Evolutionary conservation across 2,797 vertebrate species (phyloP).

Genomic region (Acanthis flammea): DNA sequence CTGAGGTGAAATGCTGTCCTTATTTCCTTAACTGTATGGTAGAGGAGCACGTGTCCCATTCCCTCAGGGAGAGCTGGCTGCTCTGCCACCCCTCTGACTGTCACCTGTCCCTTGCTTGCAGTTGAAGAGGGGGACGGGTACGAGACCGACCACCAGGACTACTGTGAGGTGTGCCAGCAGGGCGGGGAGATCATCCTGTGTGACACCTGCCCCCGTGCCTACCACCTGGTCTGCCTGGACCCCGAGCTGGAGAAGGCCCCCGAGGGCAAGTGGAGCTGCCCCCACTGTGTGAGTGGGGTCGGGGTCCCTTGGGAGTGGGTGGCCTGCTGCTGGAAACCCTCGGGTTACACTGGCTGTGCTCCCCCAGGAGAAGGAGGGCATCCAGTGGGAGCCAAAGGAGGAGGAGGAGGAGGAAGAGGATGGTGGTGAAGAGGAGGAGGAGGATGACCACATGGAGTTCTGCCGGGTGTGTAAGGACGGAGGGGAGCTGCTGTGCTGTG

Average conservation of each 20-base stretch:
- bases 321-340: not conserved
- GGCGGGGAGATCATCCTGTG: constrained; percentile 98
- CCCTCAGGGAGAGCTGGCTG: not conserved
- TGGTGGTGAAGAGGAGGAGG: constrained; percentile 88
- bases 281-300: constrained; percentile 88
- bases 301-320: accelerated
- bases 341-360: not conserved
- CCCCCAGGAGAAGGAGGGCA: constrained; percentile 94
- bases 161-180: constrained; percentile 98
- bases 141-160: constrained; percentile 98
- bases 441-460: constrained; percentile 99
- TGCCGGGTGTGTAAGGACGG: constrained; percentile 97
- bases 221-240: constrained; percentile 97
- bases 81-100: not conserved
- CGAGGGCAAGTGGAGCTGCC: constrained; percentile 98
- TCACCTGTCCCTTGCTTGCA: constrained; percentile 58
- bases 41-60: constrained; percentile 1
- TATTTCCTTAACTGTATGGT: not conserved
- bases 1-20: not conserved
- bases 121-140: constrained; percentile 95
- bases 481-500: constrained; percentile 95
- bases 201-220: constrained; percentile 94
- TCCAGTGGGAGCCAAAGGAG: constrained; percentile 98
- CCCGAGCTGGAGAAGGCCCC: constrained; percentile 97
- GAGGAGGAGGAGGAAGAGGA: constrained; percentile 94